Evolutionary conservation across 2,113 vertebrate species (phyloP), one percentile per base, ranked within the genome.

Genomic region (Grammomys surdaster): DNA sequence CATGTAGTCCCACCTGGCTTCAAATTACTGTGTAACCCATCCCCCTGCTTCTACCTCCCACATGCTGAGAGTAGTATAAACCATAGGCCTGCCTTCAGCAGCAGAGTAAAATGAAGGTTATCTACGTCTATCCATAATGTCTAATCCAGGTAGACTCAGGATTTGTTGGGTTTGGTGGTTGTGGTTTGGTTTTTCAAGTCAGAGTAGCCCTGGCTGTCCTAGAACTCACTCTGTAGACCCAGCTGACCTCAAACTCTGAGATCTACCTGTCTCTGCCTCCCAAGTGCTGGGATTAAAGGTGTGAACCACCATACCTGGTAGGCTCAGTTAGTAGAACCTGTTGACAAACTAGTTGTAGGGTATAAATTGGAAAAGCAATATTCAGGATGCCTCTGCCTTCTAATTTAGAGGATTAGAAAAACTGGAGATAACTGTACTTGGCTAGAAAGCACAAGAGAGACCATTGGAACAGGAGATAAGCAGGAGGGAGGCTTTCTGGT

Each of bases 381-480:
- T 78, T 31, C 75, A 51, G 65, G 51, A 24, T 88, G 22, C 88
- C 24, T 56, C 48, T 56, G 48, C 24, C 85, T 95, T 91, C 78
- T 24, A 88, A 16, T n/a, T 91, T 73, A 78, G 75, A 63, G 80
- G 51, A 69, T 12, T 92, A 48, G 65, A 33, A 85, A 90, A 6
- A 11, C 88, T 88, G n/a, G 28, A 51, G 0, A 40, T 69, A 80
- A 17, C 26, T 91, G 10, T 84, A 69, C 60, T 95, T 91, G 78
- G 87, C 85, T 90, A 94, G 58, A 91, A 88, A 80, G 40, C 81
- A 87, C 2, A 93, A 69, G 80, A 77, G 16, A 95, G 95, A 94
- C 58, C 58, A 46, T 0, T 63, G 28, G 48, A 48, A 51, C n/a
- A 63, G 10, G 24, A 88, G 43, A 77, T 81, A 91, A 89, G 69